Evolutionary conservation across 1,140 invertebrate species (phyloP).

Genomic region (Oncopodura yosiiana): DNA sequence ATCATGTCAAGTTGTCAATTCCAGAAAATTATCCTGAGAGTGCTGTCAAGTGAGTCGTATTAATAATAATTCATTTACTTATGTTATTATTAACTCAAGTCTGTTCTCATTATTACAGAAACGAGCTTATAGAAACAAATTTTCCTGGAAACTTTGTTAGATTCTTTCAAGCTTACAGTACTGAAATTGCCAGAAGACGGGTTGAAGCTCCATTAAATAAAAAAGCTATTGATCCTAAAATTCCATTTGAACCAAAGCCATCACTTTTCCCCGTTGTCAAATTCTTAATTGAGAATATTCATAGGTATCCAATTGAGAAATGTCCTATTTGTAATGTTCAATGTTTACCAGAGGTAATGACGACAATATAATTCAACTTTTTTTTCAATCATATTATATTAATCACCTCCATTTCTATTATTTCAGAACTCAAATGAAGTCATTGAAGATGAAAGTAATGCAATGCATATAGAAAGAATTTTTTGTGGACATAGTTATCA

Average conservation of each 20-base stretch:
- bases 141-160: conserved; percentile 53
- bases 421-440: conserved; percentile 38
- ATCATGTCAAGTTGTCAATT: conserved; percentile 49
- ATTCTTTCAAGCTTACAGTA: conserved; percentile 54
- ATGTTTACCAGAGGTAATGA: conserved; percentile 52
- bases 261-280: conserved; percentile 51
- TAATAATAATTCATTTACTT: conserved; percentile 8
- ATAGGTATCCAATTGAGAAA: conserved; percentile 49
- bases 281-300: conserved; percentile 52
- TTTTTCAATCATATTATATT: conserved; percentile 11
- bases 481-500: conserved; percentile 69
- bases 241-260: conserved; percentile 51
- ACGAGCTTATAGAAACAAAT: conserved; percentile 52
- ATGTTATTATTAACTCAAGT: not conserved
- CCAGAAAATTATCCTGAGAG: conserved; percentile 56
- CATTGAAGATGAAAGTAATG: conserved; percentile 49
- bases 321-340: conserved; percentile 54
- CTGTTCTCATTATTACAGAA: conserved; percentile 40
- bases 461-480: conserved; percentile 56
- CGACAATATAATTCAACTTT: not conserved
- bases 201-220: conserved; percentile 56
- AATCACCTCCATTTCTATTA: not conserved
- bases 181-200: conserved; percentile 58
- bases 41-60: conserved; percentile 46
- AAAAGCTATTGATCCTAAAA: conserved; percentile 36